A percentile compares a stretch with the other conserved stretches of the same genome.
Conservation (phyloP, 2,797 vertebrate species). For the Poecilia gillii region DNA sequence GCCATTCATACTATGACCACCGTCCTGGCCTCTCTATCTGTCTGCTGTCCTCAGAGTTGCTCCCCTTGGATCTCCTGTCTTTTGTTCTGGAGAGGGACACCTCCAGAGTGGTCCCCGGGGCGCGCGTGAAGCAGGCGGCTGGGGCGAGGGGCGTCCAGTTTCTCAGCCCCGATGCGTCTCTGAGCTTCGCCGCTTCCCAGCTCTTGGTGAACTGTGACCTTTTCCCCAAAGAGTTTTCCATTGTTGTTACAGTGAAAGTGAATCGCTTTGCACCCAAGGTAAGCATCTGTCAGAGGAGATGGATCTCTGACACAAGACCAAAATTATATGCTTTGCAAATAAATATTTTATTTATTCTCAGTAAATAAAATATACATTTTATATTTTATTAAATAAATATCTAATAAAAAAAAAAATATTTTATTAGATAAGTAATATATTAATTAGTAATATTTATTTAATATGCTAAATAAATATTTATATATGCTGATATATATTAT, state of each 20-base stretch:
- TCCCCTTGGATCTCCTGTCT: conserved; percentile 89
- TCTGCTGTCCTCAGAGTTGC: conserved; percentile 77
- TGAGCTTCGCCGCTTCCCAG: conserved; percentile 86
- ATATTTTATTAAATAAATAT: too few species aligned
- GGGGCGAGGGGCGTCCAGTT: conserved; percentile 85
- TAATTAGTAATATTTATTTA: background rate
- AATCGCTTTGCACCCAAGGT: conserved; percentile 80
- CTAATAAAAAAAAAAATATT: background rate
- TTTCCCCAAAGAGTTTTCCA: conserved; percentile 91
- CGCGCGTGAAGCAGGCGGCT: conserved; percentile 78
- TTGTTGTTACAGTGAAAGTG: conserved; percentile 85
- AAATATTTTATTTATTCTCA: too few species aligned
- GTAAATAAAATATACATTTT: too few species aligned
- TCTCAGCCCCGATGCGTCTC: conserved; percentile 58
- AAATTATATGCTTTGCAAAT: background rate
- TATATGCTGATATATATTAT: background rate
- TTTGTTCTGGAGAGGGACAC: conserved; percentile 77
- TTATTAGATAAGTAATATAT: too few species aligned
- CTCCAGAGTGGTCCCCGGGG: conserved; percentile 54
- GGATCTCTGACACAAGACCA: background rate
- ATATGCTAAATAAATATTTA: background rate
- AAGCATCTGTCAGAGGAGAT: conserved; percentile 32
- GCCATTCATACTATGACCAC: conserved; percentile 17
- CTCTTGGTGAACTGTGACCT: conserved; percentile 86
- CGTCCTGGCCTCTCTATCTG: conserved; percentile 14